Evolutionary conservation across 2,888 invertebrate genomes (phyloP), one percentile per base, ranked within the genome.

Genomic region (Hypomecis atomaria): DNA sequence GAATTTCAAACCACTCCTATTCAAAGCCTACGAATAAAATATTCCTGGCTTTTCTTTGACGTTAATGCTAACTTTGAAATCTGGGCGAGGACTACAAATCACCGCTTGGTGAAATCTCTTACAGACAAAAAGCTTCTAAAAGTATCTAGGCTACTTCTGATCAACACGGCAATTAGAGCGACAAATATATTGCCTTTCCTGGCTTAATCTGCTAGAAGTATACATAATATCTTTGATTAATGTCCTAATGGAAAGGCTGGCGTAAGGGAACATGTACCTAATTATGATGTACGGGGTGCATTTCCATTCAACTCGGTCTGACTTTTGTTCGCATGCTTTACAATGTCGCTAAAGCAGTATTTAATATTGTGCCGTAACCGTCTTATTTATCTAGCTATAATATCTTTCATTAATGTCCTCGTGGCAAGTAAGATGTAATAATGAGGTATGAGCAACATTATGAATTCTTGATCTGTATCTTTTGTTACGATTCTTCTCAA

Each of bases 131-230:
- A 53, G 53, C 53, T 48, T 42, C 57, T 58, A 62, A n/a, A n/a
- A 57, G 52, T 58, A 23, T 23, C 23, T 23, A 62, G 43, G 47
- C 11, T 43, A 59, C 47, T 52, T n/a, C 49, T 58, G 23, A 61
- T 61, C 61, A 61, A 54, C 61, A 44, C 8, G n/a, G 61, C 58
- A 61, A 59, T 65, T 53, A 65, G 9, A 5, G 6, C 40, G 61
- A 60, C 61, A 55, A 58, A 60, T 65, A 59, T 65, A 62, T 62
- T 61, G 61, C 64, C 8, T 9, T 42, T n/a, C 42, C 40, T n/a
- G 44, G 44, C 50, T 62, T 56, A 52, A 34, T 44, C 40, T 13
- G 37, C 40, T 13, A 42, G 47, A 56, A 55, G n/a, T n/a, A n/a
- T n/a, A n/a, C n/a, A 62, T 62, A 62, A 49, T 40, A 37, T 45